Evolutionary conservation across 2,113 vertebrate genomes (phyloP), one percentile per base, ranked within the genome.

Genomic region (Leptocoma aspasia): DNA sequence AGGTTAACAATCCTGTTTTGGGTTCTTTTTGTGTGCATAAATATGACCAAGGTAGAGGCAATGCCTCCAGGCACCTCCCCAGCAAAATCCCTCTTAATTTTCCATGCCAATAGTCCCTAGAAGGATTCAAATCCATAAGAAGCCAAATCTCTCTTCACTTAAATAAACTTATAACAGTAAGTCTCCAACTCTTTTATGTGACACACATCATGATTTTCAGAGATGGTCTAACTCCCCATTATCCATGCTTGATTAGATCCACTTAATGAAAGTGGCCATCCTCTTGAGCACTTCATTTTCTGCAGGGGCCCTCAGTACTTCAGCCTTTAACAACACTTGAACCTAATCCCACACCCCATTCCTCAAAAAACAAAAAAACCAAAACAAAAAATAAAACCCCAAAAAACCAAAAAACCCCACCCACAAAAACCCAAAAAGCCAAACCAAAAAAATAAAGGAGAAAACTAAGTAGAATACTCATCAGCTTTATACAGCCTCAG

Each of bases 151-250:
- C 82, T 90, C 92, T 90, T 88, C 82, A 93, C 90, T 86, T 96
- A 94, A 94, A 96, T 92, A 89, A 95, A 96, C 79, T 96, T 79
- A 90, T 90, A 95, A 95, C 92, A 94, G 93, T 93, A 84, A 92
- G 82, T 92, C 94, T 78, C 56, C 76, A 77, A 39, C 37, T 44
- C 92, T 95, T 96, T 95, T 31, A 94, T 71, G 88, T 92, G 93
- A 94, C 96, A 94, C 82, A 86, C 90, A 83, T 95, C 60, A 64
- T 71, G 90, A 64, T 63, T 96, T 93, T 92, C 90, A 95, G 90
- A 94, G 92, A 95, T 93, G 88, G 64, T n/a, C 82, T 83, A 57
- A 92, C 76, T 90, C 69, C 61, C 72, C 76, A 89, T 92, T 90
- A 92, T 65, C 86, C 82, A 27, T 84, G 95, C 90, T 93, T 97